These are phyloP conservation scores for Galerucella pusilla DNA, from an alignment of 2,888 invertebrate genomes.

Conservation along the genomic window DNA sequence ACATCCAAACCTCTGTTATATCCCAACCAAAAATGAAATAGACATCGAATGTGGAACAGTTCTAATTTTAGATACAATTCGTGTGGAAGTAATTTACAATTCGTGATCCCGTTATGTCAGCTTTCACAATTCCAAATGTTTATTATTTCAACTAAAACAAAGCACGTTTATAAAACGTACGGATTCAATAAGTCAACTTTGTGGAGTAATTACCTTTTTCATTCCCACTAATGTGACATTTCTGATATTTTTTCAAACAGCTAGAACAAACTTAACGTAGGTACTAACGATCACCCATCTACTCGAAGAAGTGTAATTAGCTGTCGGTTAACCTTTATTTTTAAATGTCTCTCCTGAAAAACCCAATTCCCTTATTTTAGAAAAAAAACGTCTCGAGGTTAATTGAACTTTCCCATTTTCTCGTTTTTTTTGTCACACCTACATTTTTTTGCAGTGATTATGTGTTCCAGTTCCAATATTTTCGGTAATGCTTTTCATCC, in stretches of 20 bases:
- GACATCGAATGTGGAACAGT: background rate
- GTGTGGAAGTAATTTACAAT: background rate
- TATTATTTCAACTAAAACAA: background rate
- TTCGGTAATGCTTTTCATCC: too few relatives aligned
- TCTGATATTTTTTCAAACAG: too few relatives aligned
- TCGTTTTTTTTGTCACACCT: too few relatives aligned
- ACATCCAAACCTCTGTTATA: too few relatives aligned
- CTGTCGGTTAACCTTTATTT: background rate
- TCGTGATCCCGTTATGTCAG: background rate
- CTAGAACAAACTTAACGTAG: too few relatives aligned
- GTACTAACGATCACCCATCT: too few relatives aligned
- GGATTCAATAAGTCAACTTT: background rate
- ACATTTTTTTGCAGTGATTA: background rate
- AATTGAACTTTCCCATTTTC: background rate
- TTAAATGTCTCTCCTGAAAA: background rate
- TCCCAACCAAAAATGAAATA: too few relatives aligned
- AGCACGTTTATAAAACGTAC: background rate
- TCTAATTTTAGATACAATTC: background rate
- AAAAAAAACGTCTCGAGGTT: background rate
- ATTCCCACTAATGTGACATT: background rate
- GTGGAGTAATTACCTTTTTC: background rate
- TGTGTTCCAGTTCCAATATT: background rate
- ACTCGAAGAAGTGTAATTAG: background rate
- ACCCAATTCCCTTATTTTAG: background rate
- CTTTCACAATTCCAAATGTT: background rate